Base-by-base conservation (phyloP, 2,797 vertebrate species). In the Sebastes glaucus region DNA sequence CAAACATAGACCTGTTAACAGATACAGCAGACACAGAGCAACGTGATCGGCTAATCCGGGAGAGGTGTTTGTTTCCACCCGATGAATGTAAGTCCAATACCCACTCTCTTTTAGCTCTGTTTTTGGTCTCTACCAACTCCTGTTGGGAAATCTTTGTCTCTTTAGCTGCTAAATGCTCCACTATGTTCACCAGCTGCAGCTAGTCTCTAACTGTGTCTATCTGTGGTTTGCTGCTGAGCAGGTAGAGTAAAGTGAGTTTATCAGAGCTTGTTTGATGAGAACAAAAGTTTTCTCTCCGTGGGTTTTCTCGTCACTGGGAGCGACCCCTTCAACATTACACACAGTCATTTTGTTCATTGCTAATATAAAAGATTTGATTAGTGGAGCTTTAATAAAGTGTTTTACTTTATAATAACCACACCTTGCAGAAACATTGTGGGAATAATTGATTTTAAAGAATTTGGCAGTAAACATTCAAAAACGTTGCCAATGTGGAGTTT, bases 341-440 rank as follows among this genome's bases (percentile, higher is more conserved):
- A 3, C 38, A 49, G 28, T 20, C 23, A 18, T 70, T 70, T 70
- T 8, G 7, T 56, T 42, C n/a, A 32, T 7, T 32, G 53, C 11
- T 25, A n/a, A 69, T 16, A 61, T 32, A 27, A 77, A 61, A 38
- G 0, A 55, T 74, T 20, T 76, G 79, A 82, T 77, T n/a, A 57
- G 70, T 76, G 52, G 6, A 35, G 32, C 30, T 69, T 75, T 65
- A 85, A 85, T 65, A 53, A 82, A 77, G 74, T 72, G 65, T 22
- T 60, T 25, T 57, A 14, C 33, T 73, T 74, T 1, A 72, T 63
- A 60, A 61, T 27, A 23, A 57, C 30, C 60, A 22, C 13, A 57
- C 25, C 13, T 38, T n/a, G 25, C 23, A 59, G 27, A 28, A 65
- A 75, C 4, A 56, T 3, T 64, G 16, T 57, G 25, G 30, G 38